Evolutionary conservation across 2,797 vertebrate species (phyloP), one percentile per base, ranked within the genome.

Genomic region (Rousettus madagascariensis): DNA sequence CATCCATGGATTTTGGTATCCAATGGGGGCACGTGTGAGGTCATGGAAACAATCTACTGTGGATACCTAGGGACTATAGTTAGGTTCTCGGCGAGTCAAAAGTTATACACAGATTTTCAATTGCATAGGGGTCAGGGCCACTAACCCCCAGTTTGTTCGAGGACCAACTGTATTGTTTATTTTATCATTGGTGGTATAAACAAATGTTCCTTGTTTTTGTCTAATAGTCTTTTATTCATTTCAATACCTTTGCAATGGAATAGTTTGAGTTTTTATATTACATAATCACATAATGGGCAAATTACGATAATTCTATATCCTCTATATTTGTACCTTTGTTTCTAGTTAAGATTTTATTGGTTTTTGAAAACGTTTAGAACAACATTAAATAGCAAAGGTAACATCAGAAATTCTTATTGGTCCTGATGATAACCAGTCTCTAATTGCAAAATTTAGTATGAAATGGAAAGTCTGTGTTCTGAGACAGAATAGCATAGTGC

Each of bases 191-290:
- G 4, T 78, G 7, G 12, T 46, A 53, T 71, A 86, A 83, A 33
- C 51, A 93, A 90, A 66, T 90, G 13, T 41, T 78, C 53, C 78
- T 36, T 90, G 36, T 30, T 84, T 94, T 84, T 84, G 57, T 61
- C 33, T 46, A 86, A 15, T 78, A n/a, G 7, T 61, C 17, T 90
- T 91, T 55, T 49, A 53, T 72, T 87, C 71, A 77, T 84, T 87
- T 63, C 53, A 41, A 55, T 36, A 75, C 12, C 26, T 89, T 71
- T 82, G 36, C 41, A 57, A 57, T 75, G 19, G 6, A 30, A 74
- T 66, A 33, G 28, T 90, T 87, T 61, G 30, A 17, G 6, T 24
- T 89, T 63, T 75, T 28, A 46, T 66, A 30, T 16, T 38, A 61
- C 5, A 41, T 75, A 66, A 68, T 80, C 28, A 49, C 36, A 85